Percentiles rank a stretch among this genome's conserved stretches.
These are phyloP conservation scores for Atherinosoma microstoma DNA, from an alignment of 2,797 vertebrate species.

Conservation along the genomic window DNA sequence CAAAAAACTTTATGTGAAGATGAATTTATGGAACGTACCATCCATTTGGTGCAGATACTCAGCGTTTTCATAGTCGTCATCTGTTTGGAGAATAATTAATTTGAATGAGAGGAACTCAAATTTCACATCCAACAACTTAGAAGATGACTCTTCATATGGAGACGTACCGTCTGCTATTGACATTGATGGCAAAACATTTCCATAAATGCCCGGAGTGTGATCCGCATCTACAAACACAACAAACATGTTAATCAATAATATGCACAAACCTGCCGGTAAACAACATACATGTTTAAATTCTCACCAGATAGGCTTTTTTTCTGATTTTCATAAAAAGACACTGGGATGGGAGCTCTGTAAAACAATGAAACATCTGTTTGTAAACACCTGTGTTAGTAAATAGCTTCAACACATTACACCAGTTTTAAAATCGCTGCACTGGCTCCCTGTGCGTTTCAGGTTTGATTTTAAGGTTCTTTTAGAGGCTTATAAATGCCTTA, in stretches of 20 bases:
- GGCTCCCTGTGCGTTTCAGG: too few relatives aligned
- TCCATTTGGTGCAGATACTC: slow-evolving; percentile 26
- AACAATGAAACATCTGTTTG: not conserved
- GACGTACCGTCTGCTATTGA: slow-evolving; percentile 34
- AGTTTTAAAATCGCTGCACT: too few relatives aligned
- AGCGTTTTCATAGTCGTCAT: slow-evolving; percentile 73
- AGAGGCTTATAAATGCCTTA: too few relatives aligned
- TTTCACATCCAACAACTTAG: not conserved
- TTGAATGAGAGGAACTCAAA: not conserved
- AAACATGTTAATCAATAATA: fast-evolving
- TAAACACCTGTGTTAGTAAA: too few relatives aligned
- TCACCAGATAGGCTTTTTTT: not conserved
- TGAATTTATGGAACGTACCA: not conserved
- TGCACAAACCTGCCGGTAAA: not conserved
- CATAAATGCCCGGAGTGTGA: slow-evolving; percentile 35
- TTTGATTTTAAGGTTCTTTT: too few relatives aligned
- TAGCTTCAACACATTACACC: too few relatives aligned
- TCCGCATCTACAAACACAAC: slow-evolving; percentile 19
- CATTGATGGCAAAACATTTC: slow-evolving; percentile 37
- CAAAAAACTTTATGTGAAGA: not conserved
- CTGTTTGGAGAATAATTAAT: slow-evolving; percentile 38
- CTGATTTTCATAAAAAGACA: slow-evolving; percentile 11
- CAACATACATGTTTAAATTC: not conserved
- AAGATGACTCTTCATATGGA: not conserved
- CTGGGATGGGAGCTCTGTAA: slow-evolving; percentile 24